phyloP scores from a whole-genome alignment of 2,888 invertebrate species.

The Oscheius onirici region DNA sequence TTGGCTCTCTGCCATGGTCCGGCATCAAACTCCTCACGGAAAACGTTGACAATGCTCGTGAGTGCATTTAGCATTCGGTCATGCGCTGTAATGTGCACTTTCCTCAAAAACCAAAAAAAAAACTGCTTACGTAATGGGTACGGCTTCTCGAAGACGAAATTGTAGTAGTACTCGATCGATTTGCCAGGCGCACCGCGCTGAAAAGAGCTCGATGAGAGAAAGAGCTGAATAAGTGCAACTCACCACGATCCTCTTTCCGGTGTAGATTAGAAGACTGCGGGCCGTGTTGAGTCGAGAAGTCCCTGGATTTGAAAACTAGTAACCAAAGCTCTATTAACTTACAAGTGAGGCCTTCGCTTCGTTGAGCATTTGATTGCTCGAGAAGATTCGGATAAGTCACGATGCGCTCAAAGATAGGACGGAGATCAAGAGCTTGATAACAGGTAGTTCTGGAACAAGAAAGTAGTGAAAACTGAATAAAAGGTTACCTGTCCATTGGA shows the following conservation, averaged over 20 bases:
- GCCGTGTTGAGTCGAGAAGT: neutral
- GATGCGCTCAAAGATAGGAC: neutral
- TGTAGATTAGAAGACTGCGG: neutral
- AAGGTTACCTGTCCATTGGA: neutral
- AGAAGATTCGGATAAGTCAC: neutral
- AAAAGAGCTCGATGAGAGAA: too few species aligned
- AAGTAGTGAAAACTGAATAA: neutral
- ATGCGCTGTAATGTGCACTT: neutral
- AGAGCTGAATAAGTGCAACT: too few species aligned
- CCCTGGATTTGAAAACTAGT: neutral
- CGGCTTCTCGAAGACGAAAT: slow-evolving; percentile 1
- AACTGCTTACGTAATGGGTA: slow-evolving; percentile 1
- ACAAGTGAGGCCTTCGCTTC: neutral
- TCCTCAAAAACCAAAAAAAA: neutral
- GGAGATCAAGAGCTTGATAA: neutral
- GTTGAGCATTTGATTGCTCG: neutral
- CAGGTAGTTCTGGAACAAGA: neutral
- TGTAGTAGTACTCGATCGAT: slow-evolving; percentile 14
- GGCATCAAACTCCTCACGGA: slow-evolving; percentile 6
- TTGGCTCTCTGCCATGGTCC: slow-evolving; percentile 11
- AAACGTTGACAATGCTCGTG: slow-evolving; percentile 4
- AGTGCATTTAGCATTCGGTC: neutral
- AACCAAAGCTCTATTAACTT: neutral
- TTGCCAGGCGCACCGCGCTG: neutral
- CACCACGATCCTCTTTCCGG: neutral